Conservation (phyloP, 2,797 vertebrate genomes). For the Chelidonichthys spinosus region DNA sequence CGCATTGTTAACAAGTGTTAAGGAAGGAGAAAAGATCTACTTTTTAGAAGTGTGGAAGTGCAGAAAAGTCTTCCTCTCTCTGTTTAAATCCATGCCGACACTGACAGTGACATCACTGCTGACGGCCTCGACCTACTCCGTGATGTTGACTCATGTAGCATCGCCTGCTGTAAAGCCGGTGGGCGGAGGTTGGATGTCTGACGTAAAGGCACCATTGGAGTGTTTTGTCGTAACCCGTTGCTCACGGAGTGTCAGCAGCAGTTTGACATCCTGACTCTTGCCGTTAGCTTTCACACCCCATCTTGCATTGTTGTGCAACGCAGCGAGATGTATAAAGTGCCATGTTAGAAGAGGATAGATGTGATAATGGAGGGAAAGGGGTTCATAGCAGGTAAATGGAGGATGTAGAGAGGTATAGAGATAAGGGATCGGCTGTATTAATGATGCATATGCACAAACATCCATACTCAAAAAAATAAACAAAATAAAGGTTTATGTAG, state of each 20-base stretch:
- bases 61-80: conserved; percentile 19
- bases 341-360: not conserved
- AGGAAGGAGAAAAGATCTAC: not conserved
- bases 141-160: not conserved
- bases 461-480: too few relatives aligned
- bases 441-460: not conserved
- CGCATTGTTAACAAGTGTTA: not conserved
- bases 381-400: not conserved
- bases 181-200: conserved; percentile 40
- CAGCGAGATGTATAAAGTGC: not conserved
- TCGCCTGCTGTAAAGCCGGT: conserved; percentile 3
- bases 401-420: not conserved
- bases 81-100: not conserved
- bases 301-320: conserved; percentile 67
- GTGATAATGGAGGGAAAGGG: conserved; percentile 4
- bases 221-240: conserved; percentile 52
- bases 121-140: not conserved
- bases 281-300: conserved; percentile 69
- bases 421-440: not conserved
- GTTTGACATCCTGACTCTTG: conserved; percentile 41
- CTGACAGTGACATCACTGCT: not conserved
- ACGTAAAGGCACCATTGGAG: conserved; percentile 50
- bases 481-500: too few relatives aligned
- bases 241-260: conserved; percentile 47
- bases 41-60: conserved; percentile 4